Conservation (phyloP, 2,113 vertebrate species). For the Pseudonaja textilis region DNA sequence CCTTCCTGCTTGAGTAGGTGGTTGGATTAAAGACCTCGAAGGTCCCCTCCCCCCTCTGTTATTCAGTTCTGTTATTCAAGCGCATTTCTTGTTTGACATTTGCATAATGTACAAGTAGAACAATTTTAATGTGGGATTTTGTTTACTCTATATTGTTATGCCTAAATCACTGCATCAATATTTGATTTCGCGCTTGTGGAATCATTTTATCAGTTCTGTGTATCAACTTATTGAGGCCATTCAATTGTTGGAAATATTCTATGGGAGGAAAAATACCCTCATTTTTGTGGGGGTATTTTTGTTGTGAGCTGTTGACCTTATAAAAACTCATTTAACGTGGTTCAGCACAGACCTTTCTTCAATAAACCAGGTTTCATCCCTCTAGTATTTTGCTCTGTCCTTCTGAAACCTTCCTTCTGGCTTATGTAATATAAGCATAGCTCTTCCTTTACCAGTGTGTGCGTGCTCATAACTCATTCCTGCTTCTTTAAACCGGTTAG, state of each 20-base stretch:
- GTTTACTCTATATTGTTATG: not conserved
- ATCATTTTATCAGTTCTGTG: not conserved
- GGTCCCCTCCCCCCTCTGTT: not conserved
- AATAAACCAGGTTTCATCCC: not conserved
- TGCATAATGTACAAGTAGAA: not conserved
- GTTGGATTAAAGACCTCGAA: not conserved
- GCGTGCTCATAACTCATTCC: not conserved
- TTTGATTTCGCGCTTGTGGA: not conserved
- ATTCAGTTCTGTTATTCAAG: not conserved
- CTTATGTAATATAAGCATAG: not conserved
- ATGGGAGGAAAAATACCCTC: too few relatives aligned
- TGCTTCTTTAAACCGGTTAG: constrained; percentile 16
- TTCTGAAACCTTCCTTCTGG: not conserved
- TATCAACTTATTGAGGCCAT: not conserved
- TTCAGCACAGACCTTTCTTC: not conserved
- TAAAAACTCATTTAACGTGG: not conserved
- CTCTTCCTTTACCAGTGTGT: not conserved
- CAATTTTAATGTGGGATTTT: not conserved
- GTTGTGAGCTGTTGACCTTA: not conserved
- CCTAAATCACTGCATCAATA: not conserved
- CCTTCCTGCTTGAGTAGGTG: not conserved
- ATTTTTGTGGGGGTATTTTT: not conserved
- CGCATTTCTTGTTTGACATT: not conserved
- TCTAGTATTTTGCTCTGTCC: not conserved
- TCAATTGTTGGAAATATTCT: not conserved